These are phyloP conservation scores for Smittia aterrima DNA, from an alignment of 2,888 invertebrate genomes.

Conservation along the genomic window DNA sequence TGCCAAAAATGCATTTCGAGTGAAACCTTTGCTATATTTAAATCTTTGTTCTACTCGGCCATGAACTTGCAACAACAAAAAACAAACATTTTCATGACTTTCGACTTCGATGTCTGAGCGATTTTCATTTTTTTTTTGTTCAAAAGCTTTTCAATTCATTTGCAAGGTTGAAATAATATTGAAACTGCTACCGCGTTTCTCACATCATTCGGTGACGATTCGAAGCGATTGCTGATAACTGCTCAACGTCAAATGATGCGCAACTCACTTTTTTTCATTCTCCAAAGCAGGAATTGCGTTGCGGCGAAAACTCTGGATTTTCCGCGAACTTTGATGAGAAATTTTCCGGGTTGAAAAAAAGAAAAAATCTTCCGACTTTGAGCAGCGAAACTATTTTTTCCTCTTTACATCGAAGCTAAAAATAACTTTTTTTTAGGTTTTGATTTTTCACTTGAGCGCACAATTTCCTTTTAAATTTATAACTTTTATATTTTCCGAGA, in stretches of 20 bases:
- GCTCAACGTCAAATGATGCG: neutral
- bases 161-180: conserved; percentile 35
- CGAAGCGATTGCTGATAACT: no score
- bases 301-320: neutral
- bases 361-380: neutral
- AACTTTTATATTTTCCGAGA: neutral
- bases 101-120: conserved; percentile 9
- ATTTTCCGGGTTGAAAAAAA: neutral
- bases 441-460: neutral
- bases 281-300: neutral
- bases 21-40: neutral
- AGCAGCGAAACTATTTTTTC: neutral
- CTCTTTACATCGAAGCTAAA: neutral
- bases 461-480: neutral
- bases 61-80: conserved; percentile 31
- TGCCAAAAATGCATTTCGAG: conserved; percentile 20
- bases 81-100: neutral
- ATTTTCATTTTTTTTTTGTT: neutral
- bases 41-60: conserved; percentile 1
- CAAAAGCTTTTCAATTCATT: neutral
- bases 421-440: conserved; percentile 14
- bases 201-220: neutral
- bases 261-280: conserved; percentile 7
- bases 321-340: neutral
- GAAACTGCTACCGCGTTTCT: neutral